Evolutionary conservation across 2,888 invertebrate genomes (phyloP).

Genomic region (Carabus problematicus): DNA sequence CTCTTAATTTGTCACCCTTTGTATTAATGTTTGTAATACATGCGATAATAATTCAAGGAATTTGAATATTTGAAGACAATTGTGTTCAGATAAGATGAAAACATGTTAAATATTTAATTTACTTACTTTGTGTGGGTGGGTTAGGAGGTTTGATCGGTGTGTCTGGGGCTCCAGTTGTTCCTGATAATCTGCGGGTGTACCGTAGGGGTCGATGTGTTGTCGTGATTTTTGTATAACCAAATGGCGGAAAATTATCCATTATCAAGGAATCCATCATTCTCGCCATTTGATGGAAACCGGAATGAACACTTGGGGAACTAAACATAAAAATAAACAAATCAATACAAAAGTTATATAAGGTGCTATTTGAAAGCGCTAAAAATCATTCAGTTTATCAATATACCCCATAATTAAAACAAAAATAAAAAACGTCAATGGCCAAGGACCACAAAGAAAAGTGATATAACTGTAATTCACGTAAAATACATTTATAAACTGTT

Average conservation of each 20-base stretch:
- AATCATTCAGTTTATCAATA: too few relatives aligned
- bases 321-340: conserved; percentile 33
- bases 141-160: conserved; percentile 5
- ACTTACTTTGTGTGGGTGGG: conserved; percentile 45
- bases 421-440: too few relatives aligned
- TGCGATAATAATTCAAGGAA: too few relatives aligned
- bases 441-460: too few relatives aligned
- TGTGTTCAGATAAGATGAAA: too few relatives aligned
- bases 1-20: too few relatives aligned
- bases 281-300: conserved; percentile 72
- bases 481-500: too few relatives aligned
- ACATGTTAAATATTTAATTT: conserved; percentile 16
- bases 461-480: too few relatives aligned
- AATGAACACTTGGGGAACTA: conserved; percentile 65
- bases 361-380: too few relatives aligned
- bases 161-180: conserved; percentile 9
- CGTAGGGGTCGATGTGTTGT: conserved; percentile 60
- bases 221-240: conserved; percentile 70
- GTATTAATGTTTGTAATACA: too few relatives aligned
- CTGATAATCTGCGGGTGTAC: conserved; percentile 43
- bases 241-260: conserved; percentile 71
- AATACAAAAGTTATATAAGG: background rate
- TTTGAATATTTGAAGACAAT: too few relatives aligned
- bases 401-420: too few relatives aligned
- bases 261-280: conserved; percentile 78